phyloP scores from a whole-genome alignment of 2,113 vertebrate species.

The Leucopsar rothschildi region DNA sequence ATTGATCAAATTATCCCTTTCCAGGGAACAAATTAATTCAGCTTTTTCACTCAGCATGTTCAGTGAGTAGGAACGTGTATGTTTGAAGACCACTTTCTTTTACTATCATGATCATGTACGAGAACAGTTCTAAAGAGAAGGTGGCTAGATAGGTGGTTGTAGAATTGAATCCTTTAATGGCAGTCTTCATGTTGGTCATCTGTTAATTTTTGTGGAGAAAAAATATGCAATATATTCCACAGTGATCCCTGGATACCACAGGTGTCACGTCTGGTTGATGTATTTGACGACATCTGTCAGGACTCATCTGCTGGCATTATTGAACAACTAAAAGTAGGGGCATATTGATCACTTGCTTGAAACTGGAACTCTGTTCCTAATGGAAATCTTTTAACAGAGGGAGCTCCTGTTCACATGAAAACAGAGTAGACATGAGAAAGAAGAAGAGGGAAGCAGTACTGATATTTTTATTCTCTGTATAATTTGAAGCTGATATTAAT shows the following conservation, averaged over 20 bases:
- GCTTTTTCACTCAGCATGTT: not conserved
- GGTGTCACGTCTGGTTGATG: not conserved
- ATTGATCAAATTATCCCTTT: not conserved
- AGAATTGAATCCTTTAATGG: not conserved
- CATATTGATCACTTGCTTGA: not conserved
- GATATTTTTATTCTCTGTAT: not conserved
- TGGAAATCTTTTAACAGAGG: not conserved
- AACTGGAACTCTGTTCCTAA: not conserved
- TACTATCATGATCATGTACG: not conserved
- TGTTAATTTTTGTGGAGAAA: not conserved
- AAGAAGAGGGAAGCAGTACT: not conserved
- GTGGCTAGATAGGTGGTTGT: not conserved
- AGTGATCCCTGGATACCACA: not conserved
- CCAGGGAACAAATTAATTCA: not conserved
- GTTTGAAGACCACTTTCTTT: not conserved
- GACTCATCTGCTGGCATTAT: not conserved
- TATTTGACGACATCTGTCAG: not conserved
- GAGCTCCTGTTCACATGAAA: not conserved
- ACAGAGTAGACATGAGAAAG: not conserved
- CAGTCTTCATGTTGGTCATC: not conserved
- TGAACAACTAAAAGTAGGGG: not conserved
- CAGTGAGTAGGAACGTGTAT: not conserved
- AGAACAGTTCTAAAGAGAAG: not conserved
- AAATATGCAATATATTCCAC: not conserved
- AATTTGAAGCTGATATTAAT: not conserved